Conservation (phyloP, 2,888 invertebrate genomes). For the Scaeva pyrastri region DNA sequence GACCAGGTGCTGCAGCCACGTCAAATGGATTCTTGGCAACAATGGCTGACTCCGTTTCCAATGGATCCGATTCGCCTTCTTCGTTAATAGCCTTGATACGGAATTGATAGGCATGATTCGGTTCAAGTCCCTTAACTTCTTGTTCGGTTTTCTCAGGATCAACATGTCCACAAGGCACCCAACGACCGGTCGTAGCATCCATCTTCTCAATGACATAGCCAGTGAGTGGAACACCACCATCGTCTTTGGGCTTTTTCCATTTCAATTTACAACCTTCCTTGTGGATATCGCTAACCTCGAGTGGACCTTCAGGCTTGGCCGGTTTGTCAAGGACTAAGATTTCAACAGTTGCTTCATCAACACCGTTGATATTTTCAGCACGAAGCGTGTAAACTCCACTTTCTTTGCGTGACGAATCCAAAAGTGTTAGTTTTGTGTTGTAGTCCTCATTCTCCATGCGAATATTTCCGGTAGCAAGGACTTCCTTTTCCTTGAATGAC, state of each 20-base stretch:
- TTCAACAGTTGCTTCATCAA: slow-evolving; percentile 97
- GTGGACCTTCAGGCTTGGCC: slow-evolving; percentile 89
- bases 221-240: slow-evolving; percentile 96
- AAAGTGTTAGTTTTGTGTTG: slow-evolving; percentile 93
- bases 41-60: slow-evolving; percentile 94
- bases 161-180: slow-evolving; percentile 94
- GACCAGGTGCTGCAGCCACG: slow-evolving; percentile 93
- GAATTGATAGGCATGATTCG: slow-evolving; percentile 98
- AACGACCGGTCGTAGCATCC: slow-evolving; percentile 93
- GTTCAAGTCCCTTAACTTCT: slow-evolving; percentile 93
- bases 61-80: slow-evolving; percentile 98
- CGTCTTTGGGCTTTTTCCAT: slow-evolving; percentile 98
- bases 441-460: slow-evolving; percentile 96
- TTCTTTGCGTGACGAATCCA: slow-evolving; percentile 92
- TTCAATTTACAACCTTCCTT: slow-evolving; percentile 96
- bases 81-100: slow-evolving; percentile 98
- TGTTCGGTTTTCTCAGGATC: slow-evolving; percentile 93
- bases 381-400: slow-evolving; percentile 95
- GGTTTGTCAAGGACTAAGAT: slow-evolving; percentile 91
- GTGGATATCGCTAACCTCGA: slow-evolving; percentile 95
- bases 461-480: slow-evolving; percentile 88
- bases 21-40: slow-evolving; percentile 99
- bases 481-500: slow-evolving; percentile 85
- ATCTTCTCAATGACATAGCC: slow-evolving; percentile 97
- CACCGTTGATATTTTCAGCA: slow-evolving; percentile 96